Percentiles rank a stretch among this genome's conserved stretches.
Conservation (phyloP, 2,888 invertebrate species). For the Trypoxylon attenuatum region DNA sequence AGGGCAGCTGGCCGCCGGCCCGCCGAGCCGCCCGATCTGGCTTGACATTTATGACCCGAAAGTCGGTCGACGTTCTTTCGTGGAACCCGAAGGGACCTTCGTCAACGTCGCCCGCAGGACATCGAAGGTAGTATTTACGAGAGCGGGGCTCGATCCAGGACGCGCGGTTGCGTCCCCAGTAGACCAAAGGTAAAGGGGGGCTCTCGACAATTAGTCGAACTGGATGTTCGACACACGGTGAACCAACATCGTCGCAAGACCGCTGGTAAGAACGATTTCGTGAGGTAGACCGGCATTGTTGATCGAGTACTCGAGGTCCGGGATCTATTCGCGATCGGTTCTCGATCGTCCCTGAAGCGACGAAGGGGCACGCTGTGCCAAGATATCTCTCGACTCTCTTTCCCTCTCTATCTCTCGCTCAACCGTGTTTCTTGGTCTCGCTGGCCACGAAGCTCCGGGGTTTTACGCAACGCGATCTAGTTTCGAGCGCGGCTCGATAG, state of each 20-base stretch:
- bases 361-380: not conserved
- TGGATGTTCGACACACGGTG: too few relatives aligned
- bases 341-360: not conserved
- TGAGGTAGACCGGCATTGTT: conserved; percentile 1
- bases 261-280: not conserved
- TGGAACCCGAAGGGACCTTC: not conserved
- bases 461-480: conserved; percentile 30
- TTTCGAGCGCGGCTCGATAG: conserved; percentile 14
- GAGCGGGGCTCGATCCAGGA: not conserved
- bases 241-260: too few relatives aligned
- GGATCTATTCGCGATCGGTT: too few relatives aligned
- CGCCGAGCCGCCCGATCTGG: not conserved
- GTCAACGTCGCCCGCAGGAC: not conserved
- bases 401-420: not conserved
- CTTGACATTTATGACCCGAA: conserved; percentile 8
- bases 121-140: conserved; percentile 15
- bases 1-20: too few relatives aligned
- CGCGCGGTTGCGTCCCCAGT: not conserved
- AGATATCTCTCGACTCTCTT: not conserved
- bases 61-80: not conserved
- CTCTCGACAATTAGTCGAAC: conserved; percentile 9
- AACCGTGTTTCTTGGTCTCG: not conserved
- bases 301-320: not conserved
- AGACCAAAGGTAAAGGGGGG: not conserved
- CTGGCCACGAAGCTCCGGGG: not conserved